Percentiles rank a stretch among this genome's conserved stretches.
phyloP scores from a whole-genome alignment of 2,113 vertebrate genomes.

The Hipposideros armiger region DNA sequence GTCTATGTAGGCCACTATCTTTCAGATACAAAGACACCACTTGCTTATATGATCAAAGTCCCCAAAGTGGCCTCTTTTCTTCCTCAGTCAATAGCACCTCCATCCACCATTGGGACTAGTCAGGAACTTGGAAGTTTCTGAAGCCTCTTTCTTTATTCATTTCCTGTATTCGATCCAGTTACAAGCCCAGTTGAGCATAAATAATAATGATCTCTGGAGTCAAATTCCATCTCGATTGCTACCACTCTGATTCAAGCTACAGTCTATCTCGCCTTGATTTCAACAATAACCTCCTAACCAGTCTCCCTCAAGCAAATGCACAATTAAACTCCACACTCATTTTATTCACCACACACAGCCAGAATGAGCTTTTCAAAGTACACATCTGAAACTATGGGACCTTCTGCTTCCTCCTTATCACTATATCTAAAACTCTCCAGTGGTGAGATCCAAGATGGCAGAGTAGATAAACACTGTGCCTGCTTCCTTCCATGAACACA shows the following conservation, averaged over 20 bases:
- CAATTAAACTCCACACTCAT: background rate
- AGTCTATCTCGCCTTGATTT: background rate
- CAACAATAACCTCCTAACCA: background rate
- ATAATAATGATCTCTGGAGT: slow-evolving; percentile 16
- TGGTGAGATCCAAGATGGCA: too few relatives aligned
- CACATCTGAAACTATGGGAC: background rate
- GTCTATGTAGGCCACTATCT: background rate
- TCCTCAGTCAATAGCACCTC: background rate
- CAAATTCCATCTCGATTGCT: background rate
- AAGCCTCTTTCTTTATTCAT: background rate
- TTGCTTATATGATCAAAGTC: background rate
- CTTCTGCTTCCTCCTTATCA: background rate
- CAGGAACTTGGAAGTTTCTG: background rate
- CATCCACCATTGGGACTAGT: background rate
- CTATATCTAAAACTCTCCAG: background rate
- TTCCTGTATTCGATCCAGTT: background rate
- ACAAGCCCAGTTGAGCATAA: background rate
- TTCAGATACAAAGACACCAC: background rate
- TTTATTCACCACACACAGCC: background rate
- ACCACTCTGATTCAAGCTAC: background rate
- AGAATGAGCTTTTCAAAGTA: background rate
- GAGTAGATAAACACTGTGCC: too few relatives aligned
- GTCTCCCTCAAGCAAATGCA: background rate
- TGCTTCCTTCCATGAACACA: too few relatives aligned
- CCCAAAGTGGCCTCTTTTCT: background rate